A percentile compares a stretch with the other conserved stretches of the same genome.
Evolutionary conservation across 2,113 vertebrate species (phyloP).

Genomic region (Eurypyga helias): DNA sequence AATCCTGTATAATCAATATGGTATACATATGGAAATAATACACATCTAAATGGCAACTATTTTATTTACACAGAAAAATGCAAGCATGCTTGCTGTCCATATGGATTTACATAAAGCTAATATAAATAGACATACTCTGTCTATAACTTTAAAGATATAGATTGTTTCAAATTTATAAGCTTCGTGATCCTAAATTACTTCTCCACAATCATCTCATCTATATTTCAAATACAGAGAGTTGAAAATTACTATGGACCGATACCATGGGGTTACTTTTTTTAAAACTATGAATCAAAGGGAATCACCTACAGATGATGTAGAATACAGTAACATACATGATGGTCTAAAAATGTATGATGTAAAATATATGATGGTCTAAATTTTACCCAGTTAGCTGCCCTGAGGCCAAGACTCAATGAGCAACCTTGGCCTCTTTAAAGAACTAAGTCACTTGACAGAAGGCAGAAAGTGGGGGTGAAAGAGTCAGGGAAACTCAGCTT

Average conservation of each 20-base stretch:
- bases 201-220: not conserved
- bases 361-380: not conserved
- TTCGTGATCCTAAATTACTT: not conserved
- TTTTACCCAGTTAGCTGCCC: not conserved
- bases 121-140: not conserved
- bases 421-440: not conserved
- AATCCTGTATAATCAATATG: not conserved
- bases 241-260: not conserved
- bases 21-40: not conserved
- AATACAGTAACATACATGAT: not conserved
- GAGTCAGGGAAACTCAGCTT: not conserved
- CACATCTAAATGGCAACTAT: not conserved
- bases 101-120: not conserved
- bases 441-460: not conserved
- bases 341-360: not conserved
- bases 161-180: not conserved
- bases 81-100: not conserved
- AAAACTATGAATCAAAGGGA: not conserved
- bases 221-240: not conserved
- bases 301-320: not conserved
- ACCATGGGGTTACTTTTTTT: not conserved
- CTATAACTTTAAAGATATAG: not conserved
- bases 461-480: not conserved
- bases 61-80: slow-evolving; percentile 21
- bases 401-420: not conserved